Conservation (phyloP, 2,888 invertebrate genomes). For the Drosophila acutilabella region DNA sequence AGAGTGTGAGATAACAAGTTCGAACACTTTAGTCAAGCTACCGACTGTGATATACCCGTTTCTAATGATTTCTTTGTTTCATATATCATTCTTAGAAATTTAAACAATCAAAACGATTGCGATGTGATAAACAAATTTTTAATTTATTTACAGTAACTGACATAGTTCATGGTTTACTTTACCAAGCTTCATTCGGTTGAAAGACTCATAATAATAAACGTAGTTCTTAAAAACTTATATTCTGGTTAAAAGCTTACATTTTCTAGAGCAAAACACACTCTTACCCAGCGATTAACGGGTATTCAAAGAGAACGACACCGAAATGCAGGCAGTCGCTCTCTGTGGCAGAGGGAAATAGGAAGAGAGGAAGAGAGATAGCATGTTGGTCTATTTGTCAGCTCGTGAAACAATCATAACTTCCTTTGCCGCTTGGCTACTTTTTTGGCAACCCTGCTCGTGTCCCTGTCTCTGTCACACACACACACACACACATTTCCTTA, state of each 20-base stretch:
- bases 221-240: too few species aligned
- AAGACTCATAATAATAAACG: too few species aligned
- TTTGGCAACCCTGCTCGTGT: slow-evolving; percentile 16
- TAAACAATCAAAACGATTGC: too few species aligned
- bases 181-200: too few species aligned
- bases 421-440: slow-evolving; percentile 49
- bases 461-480: not conserved
- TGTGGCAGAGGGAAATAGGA: not conserved
- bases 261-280: not conserved
- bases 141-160: too few species aligned
- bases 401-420: slow-evolving; percentile 80
- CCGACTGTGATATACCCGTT: not conserved
- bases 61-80: not conserved
- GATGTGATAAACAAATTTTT: too few species aligned
- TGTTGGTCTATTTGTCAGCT: slow-evolving; percentile 79
- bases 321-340: not conserved
- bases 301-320: not conserved
- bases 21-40: not conserved
- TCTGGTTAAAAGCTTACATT: too few species aligned
- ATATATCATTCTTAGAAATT: too few species aligned
- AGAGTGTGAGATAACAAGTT: too few species aligned
- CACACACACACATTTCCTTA: too few species aligned
- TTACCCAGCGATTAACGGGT: not conserved
- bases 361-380: slow-evolving; percentile 31
- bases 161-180: too few species aligned